Conservation (phyloP, 2,797 vertebrate genomes). For the Leptodactylus fallax region DNA sequence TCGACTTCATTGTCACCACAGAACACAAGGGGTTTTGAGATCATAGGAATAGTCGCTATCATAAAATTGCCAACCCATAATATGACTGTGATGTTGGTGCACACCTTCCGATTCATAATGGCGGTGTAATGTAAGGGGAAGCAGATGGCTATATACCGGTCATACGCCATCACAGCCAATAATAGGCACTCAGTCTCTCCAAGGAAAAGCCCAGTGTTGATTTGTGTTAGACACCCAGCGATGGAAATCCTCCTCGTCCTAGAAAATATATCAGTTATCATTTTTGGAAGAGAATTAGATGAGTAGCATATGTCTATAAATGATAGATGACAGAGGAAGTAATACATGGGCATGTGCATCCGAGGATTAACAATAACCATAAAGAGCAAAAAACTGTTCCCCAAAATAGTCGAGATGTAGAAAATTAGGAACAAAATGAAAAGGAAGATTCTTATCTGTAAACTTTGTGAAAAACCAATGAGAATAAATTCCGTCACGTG, state of each 20-base stretch:
- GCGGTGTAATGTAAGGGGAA: conserved; percentile 24
- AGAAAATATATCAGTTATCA: conserved; percentile 12
- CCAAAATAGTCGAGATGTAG: not conserved
- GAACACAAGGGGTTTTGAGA: conserved; percentile 62
- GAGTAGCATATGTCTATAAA: conserved; percentile 22
- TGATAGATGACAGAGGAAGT: conserved; percentile 36
- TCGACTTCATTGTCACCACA: conserved; percentile 67
- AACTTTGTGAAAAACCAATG: not conserved
- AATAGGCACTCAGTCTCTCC: no score
- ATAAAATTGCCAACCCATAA: conserved; percentile 28
- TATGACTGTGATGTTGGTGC: not conserved
- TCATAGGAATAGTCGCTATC: not conserved
- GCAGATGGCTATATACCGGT: conserved; percentile 29
- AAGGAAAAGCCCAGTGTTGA: not conserved
- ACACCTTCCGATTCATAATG: not conserved
- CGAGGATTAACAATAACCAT: not conserved
- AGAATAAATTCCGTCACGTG: conserved; percentile 28
- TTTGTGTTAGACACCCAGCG: conserved; percentile 8
- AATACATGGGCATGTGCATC: conserved; percentile 41
- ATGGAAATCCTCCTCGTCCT: conserved; percentile 2
- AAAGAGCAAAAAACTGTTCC: conserved; percentile 22
- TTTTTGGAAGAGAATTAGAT: conserved; percentile 19
- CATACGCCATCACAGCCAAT: conserved; percentile 17
- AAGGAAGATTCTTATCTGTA: not conserved
- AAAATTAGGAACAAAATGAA: conserved; percentile 5